These are phyloP conservation scores for Ciconia boyciana DNA, from an alignment of 2,113 vertebrate species.

Conservation along the genomic window DNA sequence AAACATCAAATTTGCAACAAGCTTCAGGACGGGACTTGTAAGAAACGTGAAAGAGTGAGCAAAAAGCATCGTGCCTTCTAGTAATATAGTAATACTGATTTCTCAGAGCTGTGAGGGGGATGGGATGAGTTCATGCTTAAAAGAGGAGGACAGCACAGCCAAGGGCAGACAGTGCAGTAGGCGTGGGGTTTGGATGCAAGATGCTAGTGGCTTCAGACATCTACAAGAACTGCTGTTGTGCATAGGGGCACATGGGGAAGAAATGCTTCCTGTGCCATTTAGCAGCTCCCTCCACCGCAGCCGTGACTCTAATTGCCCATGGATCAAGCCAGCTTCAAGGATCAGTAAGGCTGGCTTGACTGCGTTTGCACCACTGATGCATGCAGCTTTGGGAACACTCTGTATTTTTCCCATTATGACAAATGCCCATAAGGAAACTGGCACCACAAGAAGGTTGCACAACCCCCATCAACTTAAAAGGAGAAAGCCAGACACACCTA, in stretches of 20 bases:
- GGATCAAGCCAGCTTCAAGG: background rate
- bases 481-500: slow-evolving; percentile 55
- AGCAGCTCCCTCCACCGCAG: background rate
- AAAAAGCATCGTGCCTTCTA: background rate
- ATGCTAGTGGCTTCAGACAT: background rate
- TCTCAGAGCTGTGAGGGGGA: background rate
- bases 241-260: background rate
- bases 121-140: background rate
- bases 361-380: background rate
- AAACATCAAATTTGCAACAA: background rate
- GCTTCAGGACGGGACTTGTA: background rate
- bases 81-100: background rate
- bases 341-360: background rate
- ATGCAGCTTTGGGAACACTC: background rate
- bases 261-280: background rate
- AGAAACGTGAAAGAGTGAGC: background rate
- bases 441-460: slow-evolving; percentile 23
- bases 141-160: background rate
- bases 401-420: slow-evolving; percentile 33
- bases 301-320: background rate
- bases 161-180: background rate
- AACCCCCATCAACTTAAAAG: slow-evolving; percentile 45
- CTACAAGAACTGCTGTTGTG: background rate
- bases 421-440: slow-evolving; percentile 52
- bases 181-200: background rate